Evolutionary conservation across 2,113 vertebrate species (phyloP).

Genomic region (Haliaeetus leucogaster): DNA sequence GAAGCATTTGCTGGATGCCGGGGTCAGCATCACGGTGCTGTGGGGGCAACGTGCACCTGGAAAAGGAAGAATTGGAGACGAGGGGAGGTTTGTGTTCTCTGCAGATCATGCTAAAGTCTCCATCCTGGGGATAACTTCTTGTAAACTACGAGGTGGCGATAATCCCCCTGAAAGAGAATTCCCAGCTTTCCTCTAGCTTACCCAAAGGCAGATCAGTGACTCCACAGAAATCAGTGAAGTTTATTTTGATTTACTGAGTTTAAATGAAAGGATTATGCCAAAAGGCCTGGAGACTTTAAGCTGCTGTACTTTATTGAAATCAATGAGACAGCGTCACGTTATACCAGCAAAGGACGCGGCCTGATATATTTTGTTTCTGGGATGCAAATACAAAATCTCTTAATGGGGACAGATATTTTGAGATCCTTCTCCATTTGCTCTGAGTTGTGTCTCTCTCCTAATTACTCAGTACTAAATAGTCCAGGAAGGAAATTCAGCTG

Average conservation of each 20-base stretch:
- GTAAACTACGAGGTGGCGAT: background rate
- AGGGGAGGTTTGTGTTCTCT: background rate
- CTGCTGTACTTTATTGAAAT: background rate
- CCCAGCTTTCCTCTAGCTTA: background rate
- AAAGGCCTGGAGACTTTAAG: background rate
- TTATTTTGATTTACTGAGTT: background rate
- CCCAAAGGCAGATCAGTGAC: background rate
- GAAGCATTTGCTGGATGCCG: background rate
- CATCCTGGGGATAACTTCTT: background rate
- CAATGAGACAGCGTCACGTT: background rate
- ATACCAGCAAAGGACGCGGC: background rate
- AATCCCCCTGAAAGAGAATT: background rate
- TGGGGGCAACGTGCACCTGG: accelerated
- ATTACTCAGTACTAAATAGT: background rate
- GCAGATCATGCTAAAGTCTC: background rate
- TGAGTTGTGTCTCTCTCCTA: background rate
- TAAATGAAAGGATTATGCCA: background rate
- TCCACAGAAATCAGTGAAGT: background rate
- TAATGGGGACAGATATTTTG: background rate
- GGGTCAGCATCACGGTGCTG: accelerated
- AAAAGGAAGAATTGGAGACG: background rate
- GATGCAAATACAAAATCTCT: background rate
- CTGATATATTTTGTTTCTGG: background rate
- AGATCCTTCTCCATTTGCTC: background rate
- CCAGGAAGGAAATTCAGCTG: background rate